Conservation (phyloP, 2,888 invertebrate species). For the Capitulum mitella region DNA sequence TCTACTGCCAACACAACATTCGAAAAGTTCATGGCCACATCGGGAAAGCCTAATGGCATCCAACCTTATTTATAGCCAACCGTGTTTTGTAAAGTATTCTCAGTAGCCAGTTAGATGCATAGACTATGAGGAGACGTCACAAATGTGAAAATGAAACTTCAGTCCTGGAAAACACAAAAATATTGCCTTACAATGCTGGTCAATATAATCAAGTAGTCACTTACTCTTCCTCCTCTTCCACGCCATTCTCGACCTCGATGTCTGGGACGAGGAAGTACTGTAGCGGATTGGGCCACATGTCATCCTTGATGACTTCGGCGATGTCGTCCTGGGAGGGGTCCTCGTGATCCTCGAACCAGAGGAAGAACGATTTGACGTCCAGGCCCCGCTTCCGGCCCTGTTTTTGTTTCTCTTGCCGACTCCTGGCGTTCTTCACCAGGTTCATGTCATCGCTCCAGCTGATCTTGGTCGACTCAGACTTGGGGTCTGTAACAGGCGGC, state of each 20-base stretch:
- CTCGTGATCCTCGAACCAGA: constrained; percentile 71
- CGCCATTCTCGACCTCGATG: constrained; percentile 64
- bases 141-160: too few species aligned
- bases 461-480: constrained; percentile 65
- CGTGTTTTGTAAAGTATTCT: too few species aligned
- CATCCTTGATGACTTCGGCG: constrained; percentile 78
- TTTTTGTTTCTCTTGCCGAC: constrained; percentile 40
- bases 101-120: too few species aligned
- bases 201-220: too few species aligned
- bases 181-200: too few species aligned
- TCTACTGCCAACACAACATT: too few species aligned
- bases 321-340: constrained; percentile 78
- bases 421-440: constrained; percentile 50
- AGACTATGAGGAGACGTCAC: too few species aligned
- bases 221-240: constrained; percentile 52
- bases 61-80: too few species aligned
- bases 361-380: constrained; percentile 67
- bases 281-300: constrained; percentile 77
- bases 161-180: too few species aligned
- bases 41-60: too few species aligned
- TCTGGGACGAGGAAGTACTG: constrained; percentile 74
- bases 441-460: constrained; percentile 73
- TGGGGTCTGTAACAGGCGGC: constrained; percentile 56
- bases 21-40: too few species aligned
- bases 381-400: constrained; percentile 56